Conservation (phyloP, 2,888 invertebrate species). For the Drosophila flavopinicola region DNA sequence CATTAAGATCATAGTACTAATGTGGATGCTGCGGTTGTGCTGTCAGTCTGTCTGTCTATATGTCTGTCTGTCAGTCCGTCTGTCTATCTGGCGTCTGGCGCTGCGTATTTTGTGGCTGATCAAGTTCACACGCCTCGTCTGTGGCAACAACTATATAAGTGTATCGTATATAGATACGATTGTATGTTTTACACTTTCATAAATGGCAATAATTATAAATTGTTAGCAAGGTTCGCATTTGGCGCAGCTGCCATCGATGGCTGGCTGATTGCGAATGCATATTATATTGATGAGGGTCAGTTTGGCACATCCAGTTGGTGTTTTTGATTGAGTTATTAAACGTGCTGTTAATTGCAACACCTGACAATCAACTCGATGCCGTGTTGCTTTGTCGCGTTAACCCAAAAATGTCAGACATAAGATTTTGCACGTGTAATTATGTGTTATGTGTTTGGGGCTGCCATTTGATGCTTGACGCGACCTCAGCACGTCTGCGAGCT, state of each 20-base stretch:
- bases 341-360: constrained; percentile 63
- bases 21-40: constrained; percentile 58
- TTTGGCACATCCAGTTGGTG: constrained; percentile 13
- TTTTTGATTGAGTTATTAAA: constrained; percentile 71
- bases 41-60: constrained; percentile 5
- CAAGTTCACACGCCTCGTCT: constrained; percentile 63
- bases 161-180: constrained; percentile 11
- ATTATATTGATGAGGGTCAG: constrained; percentile 65
- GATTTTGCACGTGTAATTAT: constrained; percentile 65
- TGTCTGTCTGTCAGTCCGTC: constrained; percentile 1
- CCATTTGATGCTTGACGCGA: constrained; percentile 51
- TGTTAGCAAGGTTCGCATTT: constrained; percentile 14
- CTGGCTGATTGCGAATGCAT: constrained; percentile 21
- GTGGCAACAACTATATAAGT: constrained; percentile 4
- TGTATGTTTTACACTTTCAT: constrained; percentile 47
- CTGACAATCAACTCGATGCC: constrained; percentile 29
- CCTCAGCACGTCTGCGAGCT: constrained; percentile 56
- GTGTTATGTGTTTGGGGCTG: constrained; percentile 38
- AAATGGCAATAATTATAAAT: constrained; percentile 62
- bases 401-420: constrained; percentile 68
- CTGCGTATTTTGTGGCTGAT: constrained; percentile 58
- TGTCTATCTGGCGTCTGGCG: constrained; percentile 1
- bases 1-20: constrained; percentile 65
- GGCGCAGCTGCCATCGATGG: constrained; percentile 9
- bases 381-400: constrained; percentile 66